Evolutionary conservation across 1,140 invertebrate genomes (phyloP), one percentile per base, ranked within the genome.

Genomic region (Anagrus nilaparvatae): DNA sequence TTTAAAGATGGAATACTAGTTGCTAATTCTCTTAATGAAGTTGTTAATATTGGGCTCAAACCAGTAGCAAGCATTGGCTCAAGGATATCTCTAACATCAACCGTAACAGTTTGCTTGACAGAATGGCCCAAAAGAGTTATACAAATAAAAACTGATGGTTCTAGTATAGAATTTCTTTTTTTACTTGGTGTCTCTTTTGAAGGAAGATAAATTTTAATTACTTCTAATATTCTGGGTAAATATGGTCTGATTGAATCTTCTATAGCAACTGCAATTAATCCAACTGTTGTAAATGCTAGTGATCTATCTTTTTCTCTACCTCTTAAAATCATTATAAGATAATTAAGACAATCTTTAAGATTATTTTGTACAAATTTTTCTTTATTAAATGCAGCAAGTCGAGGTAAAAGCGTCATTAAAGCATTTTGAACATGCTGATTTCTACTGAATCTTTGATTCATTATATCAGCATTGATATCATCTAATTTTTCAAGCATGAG

Each of bases 11-110:
- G 92, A 32, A 98, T 84, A 58, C 84, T 82, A 46, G 79, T 77
- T 13, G 92, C 90, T 14, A 98, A 65, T 61, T 97, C 92, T 41
- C 89, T 75, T 12, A 98, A 67, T 23, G 89, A 91, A 7, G 88
- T 84, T 1, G 92, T 96, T 18, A 98, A 69, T 1, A 91, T 83
- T 14, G 87, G 82, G 54, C 87, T 94, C 4, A 97, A 65, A 3
- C 90, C 91, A 8, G 89, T 93, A 5, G 84, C 79, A 54, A 97
- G 77, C 87, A 98, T 93, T 10, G 86, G 78, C 52, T 95, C 90
- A 9, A 98, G 63, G 9, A 97, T 69, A 32, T 91, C 87, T 40
- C 75, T 76, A 0, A 97, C 81, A 55, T 96, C 89, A 36, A 68
- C 64, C 3, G 76, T 76, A 48, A 88, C 84, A 9, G 74, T 68